These are phyloP conservation scores for Lutjanus erythropterus DNA, from an alignment of 2,113 vertebrate species.

Conservation along the genomic window DNA sequence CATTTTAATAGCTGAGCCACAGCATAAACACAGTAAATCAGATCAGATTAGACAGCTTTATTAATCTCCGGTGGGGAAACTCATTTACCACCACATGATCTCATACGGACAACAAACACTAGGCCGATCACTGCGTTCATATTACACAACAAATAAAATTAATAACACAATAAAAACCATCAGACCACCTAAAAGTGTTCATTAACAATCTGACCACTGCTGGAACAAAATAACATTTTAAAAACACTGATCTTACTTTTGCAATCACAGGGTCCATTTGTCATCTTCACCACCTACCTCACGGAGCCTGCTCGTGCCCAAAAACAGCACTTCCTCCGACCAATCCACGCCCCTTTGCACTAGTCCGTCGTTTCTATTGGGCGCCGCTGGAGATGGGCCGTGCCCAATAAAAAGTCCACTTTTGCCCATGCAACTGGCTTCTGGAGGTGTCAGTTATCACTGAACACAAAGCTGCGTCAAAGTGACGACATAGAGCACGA, in stretches of 20 bases:
- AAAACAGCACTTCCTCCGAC: constrained; percentile 29
- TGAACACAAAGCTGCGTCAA: constrained; percentile 7
- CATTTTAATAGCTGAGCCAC: not conserved
- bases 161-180: too few species aligned
- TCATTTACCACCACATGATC: too few species aligned
- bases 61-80: too few species aligned
- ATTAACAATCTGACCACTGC: too few species aligned
- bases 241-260: not conserved
- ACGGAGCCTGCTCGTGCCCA: constrained; percentile 28
- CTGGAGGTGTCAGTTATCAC: constrained; percentile 37
- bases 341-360: not conserved
- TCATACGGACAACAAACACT: too few species aligned
- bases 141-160: too few species aligned
- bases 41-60: too few species aligned
- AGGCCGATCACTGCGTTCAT: too few species aligned
- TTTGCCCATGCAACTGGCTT: constrained; percentile 26
- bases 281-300: constrained; percentile 23
- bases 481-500: fast-evolving
- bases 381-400: not conserved
- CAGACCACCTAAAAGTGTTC: too few species aligned
- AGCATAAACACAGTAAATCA: not conserved
- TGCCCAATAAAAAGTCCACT: not conserved
- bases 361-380: constrained; percentile 30
- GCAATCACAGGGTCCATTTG: constrained; percentile 4
- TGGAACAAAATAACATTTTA: not conserved